These are phyloP conservation scores for Ophiothrix spiculata DNA, from an alignment of 35 echinoderm and acorn worm genomes.

Conservation along the genomic window DNA sequence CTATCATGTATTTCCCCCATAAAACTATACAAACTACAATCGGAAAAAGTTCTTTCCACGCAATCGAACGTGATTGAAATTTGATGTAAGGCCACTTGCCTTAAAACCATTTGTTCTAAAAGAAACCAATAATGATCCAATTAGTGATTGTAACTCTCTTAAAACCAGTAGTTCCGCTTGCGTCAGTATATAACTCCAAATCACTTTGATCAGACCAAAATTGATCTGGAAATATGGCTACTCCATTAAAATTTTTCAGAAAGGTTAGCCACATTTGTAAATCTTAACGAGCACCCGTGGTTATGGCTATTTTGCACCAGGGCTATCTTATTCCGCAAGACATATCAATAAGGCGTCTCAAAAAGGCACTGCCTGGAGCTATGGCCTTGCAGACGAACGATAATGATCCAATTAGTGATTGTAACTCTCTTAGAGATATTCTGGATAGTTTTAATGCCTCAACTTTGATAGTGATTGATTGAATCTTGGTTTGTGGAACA, in stretches of 20 bases:
- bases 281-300: neutral
- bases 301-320: neutral
- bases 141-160: too few species aligned
- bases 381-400: neutral
- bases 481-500: neutral
- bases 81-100: neutral
- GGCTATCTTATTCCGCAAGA: too few species aligned
- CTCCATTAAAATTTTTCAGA: neutral
- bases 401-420: too few species aligned
- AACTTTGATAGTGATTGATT: neutral
- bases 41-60: conserved; percentile 8
- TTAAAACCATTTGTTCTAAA: neutral
- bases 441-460: neutral
- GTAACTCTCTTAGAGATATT: neutral
- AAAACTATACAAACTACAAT: conserved; percentile 1
- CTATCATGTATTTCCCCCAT: neutral
- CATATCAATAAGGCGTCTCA: neutral
- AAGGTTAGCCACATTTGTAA: neutral
- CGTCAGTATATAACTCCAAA: conserved; percentile 13
- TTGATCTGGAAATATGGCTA: neutral
- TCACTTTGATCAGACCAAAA: neutral
- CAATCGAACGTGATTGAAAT: conserved; percentile 5
- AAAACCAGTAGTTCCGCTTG: neutral
- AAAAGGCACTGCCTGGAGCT: neutral
- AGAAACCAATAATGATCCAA: too few species aligned